These are phyloP conservation scores for Corythornis madagascariensis DNA, from an alignment of 2,113 vertebrate genomes.

Conservation along the genomic window DNA sequence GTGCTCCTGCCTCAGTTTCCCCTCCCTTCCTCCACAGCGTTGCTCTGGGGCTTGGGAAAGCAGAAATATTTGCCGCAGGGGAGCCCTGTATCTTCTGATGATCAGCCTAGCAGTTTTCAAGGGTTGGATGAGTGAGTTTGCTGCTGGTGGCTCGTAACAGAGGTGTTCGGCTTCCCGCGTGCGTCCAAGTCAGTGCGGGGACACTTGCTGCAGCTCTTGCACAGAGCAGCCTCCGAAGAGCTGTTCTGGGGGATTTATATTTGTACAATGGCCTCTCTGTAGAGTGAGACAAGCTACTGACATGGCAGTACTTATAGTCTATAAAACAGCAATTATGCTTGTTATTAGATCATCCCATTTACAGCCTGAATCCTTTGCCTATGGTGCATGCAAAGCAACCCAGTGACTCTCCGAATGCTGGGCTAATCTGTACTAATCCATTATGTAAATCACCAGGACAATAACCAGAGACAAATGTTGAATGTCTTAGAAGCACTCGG, in stretches of 20 bases:
- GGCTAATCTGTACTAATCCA: slow-evolving; percentile 58
- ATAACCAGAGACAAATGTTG: slow-evolving; percentile 35
- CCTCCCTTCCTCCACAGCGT: too few relatives aligned
- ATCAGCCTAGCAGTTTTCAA: neutral
- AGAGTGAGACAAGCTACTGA: slow-evolving; percentile 22
- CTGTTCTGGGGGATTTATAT: neutral
- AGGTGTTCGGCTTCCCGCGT: neutral
- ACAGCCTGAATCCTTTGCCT: slow-evolving; percentile 48
- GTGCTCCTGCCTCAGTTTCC: slow-evolving; percentile 6
- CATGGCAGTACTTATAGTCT: slow-evolving; percentile 44
- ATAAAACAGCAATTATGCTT: slow-evolving; percentile 64
- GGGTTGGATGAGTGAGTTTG: neutral
- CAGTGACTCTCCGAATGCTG: neutral
- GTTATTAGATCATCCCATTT: slow-evolving; percentile 67
- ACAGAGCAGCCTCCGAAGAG: neutral
- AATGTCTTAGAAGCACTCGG: neutral
- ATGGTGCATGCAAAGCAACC: slow-evolving; percentile 39
- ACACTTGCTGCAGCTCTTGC: neutral
- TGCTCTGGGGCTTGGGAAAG: neutral
- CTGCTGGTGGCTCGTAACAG: neutral
- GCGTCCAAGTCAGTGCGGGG: neutral
- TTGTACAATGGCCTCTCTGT: slow-evolving; percentile 25
- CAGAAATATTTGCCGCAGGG: neutral
- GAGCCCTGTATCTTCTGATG: neutral
- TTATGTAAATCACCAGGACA: slow-evolving; percentile 58